Conservation (phyloP, 2,797 vertebrate genomes). For the Malurus leucopterus region DNA sequence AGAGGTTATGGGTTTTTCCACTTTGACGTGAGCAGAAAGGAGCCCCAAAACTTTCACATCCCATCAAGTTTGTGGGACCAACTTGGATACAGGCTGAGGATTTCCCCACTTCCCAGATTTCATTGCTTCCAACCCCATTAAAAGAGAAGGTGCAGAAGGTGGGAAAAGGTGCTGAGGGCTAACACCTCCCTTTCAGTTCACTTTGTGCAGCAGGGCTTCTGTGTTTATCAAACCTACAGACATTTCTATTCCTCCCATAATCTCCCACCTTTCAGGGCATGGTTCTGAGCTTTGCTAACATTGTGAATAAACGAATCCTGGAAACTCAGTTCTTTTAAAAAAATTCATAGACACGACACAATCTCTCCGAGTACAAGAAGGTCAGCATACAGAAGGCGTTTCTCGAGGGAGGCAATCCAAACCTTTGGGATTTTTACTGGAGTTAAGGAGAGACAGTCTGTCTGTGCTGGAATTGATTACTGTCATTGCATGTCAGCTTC, state of each 20-base stretch:
- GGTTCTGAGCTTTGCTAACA: not conserved
- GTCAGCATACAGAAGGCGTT: constrained; percentile 10
- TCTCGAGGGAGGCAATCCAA: not conserved
- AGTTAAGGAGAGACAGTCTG: constrained; percentile 22
- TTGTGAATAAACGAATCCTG: not conserved
- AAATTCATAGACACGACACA: not conserved
- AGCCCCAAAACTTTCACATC: not conserved
- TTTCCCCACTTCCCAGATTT: not conserved
- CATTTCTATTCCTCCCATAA: not conserved
- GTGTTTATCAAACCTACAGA: not conserved
- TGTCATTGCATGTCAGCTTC: constrained; percentile 50
- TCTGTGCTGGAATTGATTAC: constrained; percentile 62
- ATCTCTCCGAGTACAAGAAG: constrained; percentile 6
- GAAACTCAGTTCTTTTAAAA: not conserved
- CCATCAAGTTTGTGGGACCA: not conserved
- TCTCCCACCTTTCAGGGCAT: not conserved
- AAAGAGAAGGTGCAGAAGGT: not conserved
- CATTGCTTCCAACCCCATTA: not conserved
- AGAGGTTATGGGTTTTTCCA: not conserved
- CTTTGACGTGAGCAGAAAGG: not conserved
- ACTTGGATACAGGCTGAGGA: not conserved
- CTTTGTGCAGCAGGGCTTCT: not conserved
- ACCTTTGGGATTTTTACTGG: constrained; percentile 49
- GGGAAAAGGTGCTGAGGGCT: not conserved
- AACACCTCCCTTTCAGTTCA: not conserved